These are phyloP conservation scores for Gortyna flavago DNA, from an alignment of 2,888 invertebrate species.

Conservation along the genomic window DNA sequence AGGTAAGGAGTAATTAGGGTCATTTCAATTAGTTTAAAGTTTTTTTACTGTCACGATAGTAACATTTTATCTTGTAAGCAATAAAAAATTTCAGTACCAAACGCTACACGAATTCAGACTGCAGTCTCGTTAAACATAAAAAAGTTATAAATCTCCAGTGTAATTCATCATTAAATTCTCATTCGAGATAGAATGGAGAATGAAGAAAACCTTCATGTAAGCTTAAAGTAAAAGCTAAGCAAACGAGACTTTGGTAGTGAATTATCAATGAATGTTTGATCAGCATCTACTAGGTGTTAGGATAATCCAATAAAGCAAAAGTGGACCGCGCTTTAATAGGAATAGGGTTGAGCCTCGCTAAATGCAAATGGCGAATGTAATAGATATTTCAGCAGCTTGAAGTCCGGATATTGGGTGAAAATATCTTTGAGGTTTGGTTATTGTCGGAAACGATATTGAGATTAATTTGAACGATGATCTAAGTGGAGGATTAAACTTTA, in stretches of 20 bases:
- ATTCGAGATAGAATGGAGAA: slow-evolving; percentile 14
- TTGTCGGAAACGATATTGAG: slow-evolving; percentile 14
- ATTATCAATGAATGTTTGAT: slow-evolving; percentile 64
- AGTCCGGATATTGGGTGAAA: slow-evolving; percentile 39
- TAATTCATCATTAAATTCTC: slow-evolving; percentile 16
- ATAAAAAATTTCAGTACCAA: slow-evolving; percentile 12
- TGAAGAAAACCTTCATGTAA: slow-evolving; percentile 13
- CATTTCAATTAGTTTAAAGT: slow-evolving; percentile 19
- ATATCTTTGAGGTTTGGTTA: slow-evolving; percentile 32
- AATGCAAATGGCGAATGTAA: slow-evolving; percentile 36
- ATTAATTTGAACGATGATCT: slow-evolving; percentile 20
- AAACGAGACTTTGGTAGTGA: slow-evolving; percentile 37
- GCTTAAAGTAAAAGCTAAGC: slow-evolving; percentile 29
- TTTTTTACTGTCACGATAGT: slow-evolving; percentile 3
- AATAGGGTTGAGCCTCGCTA: slow-evolving; percentile 54
- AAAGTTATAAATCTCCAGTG: slow-evolving; percentile 3
- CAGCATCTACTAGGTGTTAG: slow-evolving; percentile 50
- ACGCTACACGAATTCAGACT: not conserved
- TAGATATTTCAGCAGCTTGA: slow-evolving; percentile 43
- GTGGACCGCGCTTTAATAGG: slow-evolving; percentile 45
- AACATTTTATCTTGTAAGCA: slow-evolving; percentile 13
- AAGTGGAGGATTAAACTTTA: slow-evolving; percentile 17
- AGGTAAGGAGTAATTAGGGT: not conserved
- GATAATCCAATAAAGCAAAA: slow-evolving; percentile 60
- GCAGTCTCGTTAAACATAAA: slow-evolving; percentile 24